phyloP scores from a whole-genome alignment of 2,888 invertebrate species.

The Pristionchus maxplancki region DNA sequence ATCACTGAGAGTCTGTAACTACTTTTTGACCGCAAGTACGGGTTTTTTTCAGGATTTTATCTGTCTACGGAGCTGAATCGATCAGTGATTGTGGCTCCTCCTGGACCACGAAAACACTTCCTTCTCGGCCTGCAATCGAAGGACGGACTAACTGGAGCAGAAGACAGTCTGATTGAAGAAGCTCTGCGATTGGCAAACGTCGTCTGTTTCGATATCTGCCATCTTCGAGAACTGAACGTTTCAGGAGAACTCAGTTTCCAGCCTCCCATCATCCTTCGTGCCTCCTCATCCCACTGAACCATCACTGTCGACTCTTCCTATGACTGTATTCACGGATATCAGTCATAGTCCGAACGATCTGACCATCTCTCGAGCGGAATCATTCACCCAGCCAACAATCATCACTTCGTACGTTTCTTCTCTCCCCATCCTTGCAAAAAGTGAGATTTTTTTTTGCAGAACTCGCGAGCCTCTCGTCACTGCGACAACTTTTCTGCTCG shows the following conservation, averaged over 20 bases:
- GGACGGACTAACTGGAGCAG: constrained; percentile 1
- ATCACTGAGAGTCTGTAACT: constrained; percentile 57
- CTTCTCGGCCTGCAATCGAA: constrained; percentile 60
- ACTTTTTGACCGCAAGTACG: not conserved
- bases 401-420: constrained; percentile 16
- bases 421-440: not conserved
- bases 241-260: not conserved
- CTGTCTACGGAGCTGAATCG: constrained; percentile 58
- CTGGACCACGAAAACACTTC: constrained; percentile 55
- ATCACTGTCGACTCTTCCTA: not conserved
- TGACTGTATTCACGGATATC: constrained; percentile 29
- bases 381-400: constrained; percentile 2
- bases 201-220: no score
- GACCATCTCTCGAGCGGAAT: not conserved
- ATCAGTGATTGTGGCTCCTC: constrained; percentile 33
- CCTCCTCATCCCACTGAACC: not conserved
- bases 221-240: no score
- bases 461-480: constrained; percentile 21
- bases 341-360: not conserved
- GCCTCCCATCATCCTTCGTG: not conserved
- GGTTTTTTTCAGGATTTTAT: constrained; percentile 57
- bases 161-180: constrained; percentile 13
- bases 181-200: constrained; percentile 26
- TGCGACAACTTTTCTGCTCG: constrained; percentile 3
- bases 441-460: not conserved